Evolutionary conservation across 2,888 invertebrate genomes (phyloP), one percentile per base, ranked within the genome.

Genomic region (Acanthococcus lagerstroemiae): DNA sequence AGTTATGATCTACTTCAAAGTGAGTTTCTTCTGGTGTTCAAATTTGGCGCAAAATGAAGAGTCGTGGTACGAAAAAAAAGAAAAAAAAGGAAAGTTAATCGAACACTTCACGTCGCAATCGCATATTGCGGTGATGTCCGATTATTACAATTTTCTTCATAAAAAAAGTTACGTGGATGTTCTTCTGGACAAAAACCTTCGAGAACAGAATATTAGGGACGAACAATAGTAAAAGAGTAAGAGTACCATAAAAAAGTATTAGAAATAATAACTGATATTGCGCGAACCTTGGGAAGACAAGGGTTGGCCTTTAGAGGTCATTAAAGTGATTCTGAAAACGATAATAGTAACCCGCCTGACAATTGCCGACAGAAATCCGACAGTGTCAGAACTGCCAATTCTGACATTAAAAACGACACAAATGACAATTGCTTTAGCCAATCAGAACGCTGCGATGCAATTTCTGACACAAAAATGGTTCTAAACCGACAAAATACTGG

Each of bases 241-340:
- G 57, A 57, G 24, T 57, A 44, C 45, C 21, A 57, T 57, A 57
- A 57, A 57, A 57, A 57, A 57, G 57, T 57, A 57, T 57, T 57
- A 57, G 57, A 57, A 57, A 57, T 57, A 45, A 1, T 57, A 24
- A 57, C 44, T 57, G 44, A 57, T 24, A 45, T 57, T 44, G 21
- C 57, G 7, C 44, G 57, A 9, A 57, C 57, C 24, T 44, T 45
- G 12, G 57, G 44, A 45, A 57, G 57, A 24, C 57, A 57, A 45
- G 57, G 57, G n/a, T 57, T 57, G 24, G 57, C 57, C 45, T 57
- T 37, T 37, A 37, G 37, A 37, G 57, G 45, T 58, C 58, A 58
- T 12, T 26, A 6, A 58, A 46, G 25, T 45, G 25, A 46, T 58
- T 58, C 44, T n/a, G 45, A 58, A 24, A 58, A 58, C 45, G 58